phyloP scores from a whole-genome alignment of 2,113 vertebrate genomes.

The Mohoua ochrocephala region DNA sequence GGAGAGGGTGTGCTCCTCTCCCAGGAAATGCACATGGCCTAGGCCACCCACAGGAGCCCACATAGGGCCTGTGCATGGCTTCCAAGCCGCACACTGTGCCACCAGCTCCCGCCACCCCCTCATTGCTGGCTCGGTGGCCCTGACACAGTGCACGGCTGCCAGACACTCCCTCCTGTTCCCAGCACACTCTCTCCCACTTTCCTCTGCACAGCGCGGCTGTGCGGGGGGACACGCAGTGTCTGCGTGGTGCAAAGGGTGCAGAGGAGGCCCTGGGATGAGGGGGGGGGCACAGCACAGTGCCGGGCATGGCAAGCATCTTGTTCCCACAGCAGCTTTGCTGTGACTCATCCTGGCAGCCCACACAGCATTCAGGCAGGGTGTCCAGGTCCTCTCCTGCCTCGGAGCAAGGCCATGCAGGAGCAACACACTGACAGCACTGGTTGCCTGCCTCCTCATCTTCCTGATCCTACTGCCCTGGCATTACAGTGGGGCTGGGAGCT shows the following conservation, averaged over 20 bases:
- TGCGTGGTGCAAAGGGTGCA: neutral
- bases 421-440: neutral
- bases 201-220: fast-evolving
- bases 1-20: neutral
- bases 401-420: neutral
- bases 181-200: fast-evolving
- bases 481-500: neutral
- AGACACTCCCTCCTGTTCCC: neutral
- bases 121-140: neutral
- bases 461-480: too few relatives aligned
- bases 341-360: slow-evolving; percentile 24
- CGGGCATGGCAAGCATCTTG: fast-evolving
- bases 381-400: neutral
- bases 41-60: neutral
- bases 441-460: neutral
- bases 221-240: fast-evolving
- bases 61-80: neutral
- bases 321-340: neutral
- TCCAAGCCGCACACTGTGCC: fast-evolving
- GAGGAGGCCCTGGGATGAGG: neutral
- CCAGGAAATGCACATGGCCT: fast-evolving
- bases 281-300: fast-evolving
- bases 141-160: neutral
- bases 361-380: neutral
- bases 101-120: neutral